Evolutionary conservation across 1,140 invertebrate genomes (phyloP).

Genomic region (Wasmannia auropunctata): DNA sequence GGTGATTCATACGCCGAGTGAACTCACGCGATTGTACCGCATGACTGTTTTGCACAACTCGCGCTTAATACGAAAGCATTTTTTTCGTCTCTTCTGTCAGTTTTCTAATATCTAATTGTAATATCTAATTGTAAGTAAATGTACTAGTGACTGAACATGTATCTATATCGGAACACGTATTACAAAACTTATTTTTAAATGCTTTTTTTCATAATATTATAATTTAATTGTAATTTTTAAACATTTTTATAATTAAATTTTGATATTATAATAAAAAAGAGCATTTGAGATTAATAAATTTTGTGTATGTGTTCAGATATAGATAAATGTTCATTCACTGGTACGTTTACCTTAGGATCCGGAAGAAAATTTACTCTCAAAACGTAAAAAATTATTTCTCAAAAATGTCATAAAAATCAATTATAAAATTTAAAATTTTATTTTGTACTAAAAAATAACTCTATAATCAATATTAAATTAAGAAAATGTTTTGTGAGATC

Average conservation of each 20-base stretch:
- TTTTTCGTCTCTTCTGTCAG: neutral
- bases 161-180: too few species aligned
- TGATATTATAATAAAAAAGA: too few species aligned
- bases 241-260: too few species aligned
- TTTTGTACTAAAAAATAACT: neutral
- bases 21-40: neutral
- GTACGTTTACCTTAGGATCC: too few species aligned
- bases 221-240: too few species aligned
- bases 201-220: too few species aligned
- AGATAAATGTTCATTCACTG: too few species aligned
- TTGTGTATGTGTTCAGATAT: too few species aligned
- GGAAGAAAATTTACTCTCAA: neutral
- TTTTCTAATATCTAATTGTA: neutral
- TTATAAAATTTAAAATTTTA: neutral
- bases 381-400: neutral
- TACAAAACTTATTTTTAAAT: too few species aligned
- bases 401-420: neutral
- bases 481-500: neutral
- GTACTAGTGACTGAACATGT: too few species aligned
- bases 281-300: too few species aligned
- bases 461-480: neutral
- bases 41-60: neutral
- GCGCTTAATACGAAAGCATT: neutral
- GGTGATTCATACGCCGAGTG: conserved; percentile 29
- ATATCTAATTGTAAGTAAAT: too few species aligned